phyloP scores from a whole-genome alignment of 2,888 invertebrate species.

The Proisotoma minuta region DNA sequence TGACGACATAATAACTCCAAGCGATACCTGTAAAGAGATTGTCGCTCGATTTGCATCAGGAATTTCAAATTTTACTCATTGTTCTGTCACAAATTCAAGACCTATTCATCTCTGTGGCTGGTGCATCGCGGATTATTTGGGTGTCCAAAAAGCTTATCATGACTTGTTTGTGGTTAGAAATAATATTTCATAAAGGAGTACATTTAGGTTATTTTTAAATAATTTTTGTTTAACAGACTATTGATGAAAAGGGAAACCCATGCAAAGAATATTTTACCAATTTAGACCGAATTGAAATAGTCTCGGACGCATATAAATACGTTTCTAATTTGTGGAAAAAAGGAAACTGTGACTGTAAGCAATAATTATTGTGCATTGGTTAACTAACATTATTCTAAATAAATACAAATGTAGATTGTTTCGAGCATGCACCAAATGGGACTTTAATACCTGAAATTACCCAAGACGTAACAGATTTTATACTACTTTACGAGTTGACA shows the following conservation, averaged over 20 bases:
- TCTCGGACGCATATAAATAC: conserved; percentile 57
- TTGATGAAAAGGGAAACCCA: conserved; percentile 40
- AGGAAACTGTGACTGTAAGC: conserved; percentile 62
- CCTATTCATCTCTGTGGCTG: conserved; percentile 61
- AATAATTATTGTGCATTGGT: not conserved
- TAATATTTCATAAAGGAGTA: not conserved
- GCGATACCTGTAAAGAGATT: conserved; percentile 36
- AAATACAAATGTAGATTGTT: conserved; percentile 58
- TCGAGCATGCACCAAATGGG: conserved; percentile 52
- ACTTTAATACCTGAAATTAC: conserved; percentile 53
- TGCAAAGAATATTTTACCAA: conserved; percentile 61
- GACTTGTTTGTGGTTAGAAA: conserved; percentile 48
- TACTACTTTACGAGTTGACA: conserved; percentile 35
- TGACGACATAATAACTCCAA: conserved; percentile 41
- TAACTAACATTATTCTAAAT: not conserved
- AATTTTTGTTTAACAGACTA: conserved; percentile 21
- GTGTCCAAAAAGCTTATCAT: conserved; percentile 55
- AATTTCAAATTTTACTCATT: conserved; percentile 59
- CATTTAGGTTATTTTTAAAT: conserved; percentile 28
- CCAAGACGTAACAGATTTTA: conserved; percentile 55
- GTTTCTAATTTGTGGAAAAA: conserved; percentile 48
- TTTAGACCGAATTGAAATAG: conserved; percentile 61
- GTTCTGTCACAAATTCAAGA: conserved; percentile 58
- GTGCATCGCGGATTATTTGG: conserved; percentile 58
- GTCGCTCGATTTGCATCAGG: conserved; percentile 55